Evolutionary conservation across 2,888 invertebrate species (phyloP).

Genomic region (Aleiodes leptofemur): DNA sequence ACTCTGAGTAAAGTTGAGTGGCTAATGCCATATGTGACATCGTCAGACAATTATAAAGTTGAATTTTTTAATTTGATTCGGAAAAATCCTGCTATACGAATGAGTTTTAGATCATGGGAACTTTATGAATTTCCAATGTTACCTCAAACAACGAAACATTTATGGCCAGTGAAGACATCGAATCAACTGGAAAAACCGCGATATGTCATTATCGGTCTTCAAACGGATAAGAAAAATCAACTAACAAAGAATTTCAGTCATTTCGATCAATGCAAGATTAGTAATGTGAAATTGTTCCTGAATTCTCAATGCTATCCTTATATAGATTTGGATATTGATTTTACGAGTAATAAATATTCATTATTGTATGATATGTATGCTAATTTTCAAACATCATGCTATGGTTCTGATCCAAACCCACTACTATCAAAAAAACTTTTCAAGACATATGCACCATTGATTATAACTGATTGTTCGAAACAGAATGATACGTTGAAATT

Average conservation of each 20-base stretch:
- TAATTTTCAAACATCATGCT: slow-evolving; percentile 18
- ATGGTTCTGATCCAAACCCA: neutral
- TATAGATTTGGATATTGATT: neutral
- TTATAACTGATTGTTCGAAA: slow-evolving; percentile 9
- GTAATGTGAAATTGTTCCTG: slow-evolving; percentile 3
- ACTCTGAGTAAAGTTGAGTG: neutral
- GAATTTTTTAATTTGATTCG: too few relatives aligned
- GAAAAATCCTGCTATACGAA: neutral
- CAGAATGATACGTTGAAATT: neutral
- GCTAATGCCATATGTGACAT: slow-evolving; percentile 2
- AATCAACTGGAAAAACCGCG: neutral
- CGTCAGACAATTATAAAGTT: neutral
- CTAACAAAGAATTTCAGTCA: slow-evolving; percentile 1
- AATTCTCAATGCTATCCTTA: slow-evolving; percentile 15
- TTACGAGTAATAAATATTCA: slow-evolving; percentile 4
- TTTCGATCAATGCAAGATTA: slow-evolving; percentile 10
- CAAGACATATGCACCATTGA: neutral
- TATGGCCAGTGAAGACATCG: too few relatives aligned
- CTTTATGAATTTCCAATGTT: neutral
- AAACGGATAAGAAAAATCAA: neutral
- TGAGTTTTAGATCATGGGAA: too few relatives aligned
- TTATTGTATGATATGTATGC: slow-evolving; percentile 12
- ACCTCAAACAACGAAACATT: neutral
- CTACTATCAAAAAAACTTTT: neutral
- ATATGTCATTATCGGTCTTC: slow-evolving; percentile 12